Percentiles rank a stretch among this genome's conserved stretches.
These are phyloP conservation scores for Zoanthus sansibaricus DNA, from an alignment of 92 coral and sea anemone genomes.

Conservation along the genomic window DNA sequence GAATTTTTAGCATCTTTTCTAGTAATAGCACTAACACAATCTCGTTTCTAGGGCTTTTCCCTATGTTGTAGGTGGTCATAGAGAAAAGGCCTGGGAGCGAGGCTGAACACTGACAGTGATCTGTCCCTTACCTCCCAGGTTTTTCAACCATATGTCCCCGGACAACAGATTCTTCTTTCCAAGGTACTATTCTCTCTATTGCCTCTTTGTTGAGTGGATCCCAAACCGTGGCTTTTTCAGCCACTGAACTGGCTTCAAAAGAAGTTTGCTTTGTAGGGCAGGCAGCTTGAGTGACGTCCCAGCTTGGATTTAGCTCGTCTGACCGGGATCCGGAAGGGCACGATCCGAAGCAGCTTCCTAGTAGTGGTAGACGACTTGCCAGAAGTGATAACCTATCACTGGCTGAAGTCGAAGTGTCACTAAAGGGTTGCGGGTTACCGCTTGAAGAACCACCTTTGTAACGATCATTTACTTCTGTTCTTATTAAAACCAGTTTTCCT, in stretches of 20 bases:
- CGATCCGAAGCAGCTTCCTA: slow-evolving; percentile 35
- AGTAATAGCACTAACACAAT: no score
- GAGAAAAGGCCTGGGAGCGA: no score
- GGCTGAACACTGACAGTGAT: no score
- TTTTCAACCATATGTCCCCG: not conserved
- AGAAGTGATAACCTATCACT: slow-evolving; percentile 3
- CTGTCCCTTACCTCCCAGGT: not conserved
- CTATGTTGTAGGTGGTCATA: no score
- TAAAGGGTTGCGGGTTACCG: slow-evolving; percentile 12
- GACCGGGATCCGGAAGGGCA: slow-evolving; percentile 6
- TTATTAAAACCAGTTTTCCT: not conserved
- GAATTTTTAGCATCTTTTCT: no score
- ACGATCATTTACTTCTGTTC: not conserved
- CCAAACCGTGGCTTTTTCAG: slow-evolving; percentile 37
- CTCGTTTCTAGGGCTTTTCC: no score
- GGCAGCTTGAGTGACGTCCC: not conserved
- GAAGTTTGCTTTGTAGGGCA: slow-evolving; percentile 16
- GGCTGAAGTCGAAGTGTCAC: not conserved
- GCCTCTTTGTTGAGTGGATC: slow-evolving; percentile 3
- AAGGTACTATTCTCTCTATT: slow-evolving; percentile 11
- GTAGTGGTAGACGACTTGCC: slow-evolving; percentile 7
- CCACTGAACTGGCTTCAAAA: slow-evolving; percentile 4
- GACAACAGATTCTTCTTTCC: not conserved
- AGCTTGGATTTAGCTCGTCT: not conserved
- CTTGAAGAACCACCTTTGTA: not conserved